Evolutionary conservation across 2,888 invertebrate species (phyloP).

Genomic region (Eueremaeus valkanovi): DNA sequence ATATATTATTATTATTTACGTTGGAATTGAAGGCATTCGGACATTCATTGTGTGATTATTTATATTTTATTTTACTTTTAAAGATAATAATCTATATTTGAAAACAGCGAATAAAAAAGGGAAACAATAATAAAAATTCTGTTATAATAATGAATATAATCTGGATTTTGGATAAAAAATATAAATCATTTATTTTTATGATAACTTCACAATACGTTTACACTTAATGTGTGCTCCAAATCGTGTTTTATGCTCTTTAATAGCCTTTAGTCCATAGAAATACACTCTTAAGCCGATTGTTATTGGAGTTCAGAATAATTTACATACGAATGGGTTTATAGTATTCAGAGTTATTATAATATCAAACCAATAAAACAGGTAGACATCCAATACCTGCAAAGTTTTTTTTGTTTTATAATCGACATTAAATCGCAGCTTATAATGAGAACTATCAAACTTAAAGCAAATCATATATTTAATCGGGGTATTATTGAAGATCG

Average conservation of each 20-base stretch:
- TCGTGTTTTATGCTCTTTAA: constrained; percentile 22
- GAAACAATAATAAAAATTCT: not conserved
- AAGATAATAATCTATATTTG: not conserved
- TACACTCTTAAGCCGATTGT: too few species aligned
- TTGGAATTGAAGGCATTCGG: not conserved
- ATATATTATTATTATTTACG: not conserved
- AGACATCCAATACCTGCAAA: too few species aligned
- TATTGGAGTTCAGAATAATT: too few species aligned
- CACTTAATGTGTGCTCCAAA: constrained; percentile 30
- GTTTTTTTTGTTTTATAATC: too few species aligned
- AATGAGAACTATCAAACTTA: too few species aligned
- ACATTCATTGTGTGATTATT: not conserved
- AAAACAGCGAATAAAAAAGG: not conserved
- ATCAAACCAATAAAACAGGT: too few species aligned
- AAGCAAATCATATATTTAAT: too few species aligned
- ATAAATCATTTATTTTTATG: not conserved
- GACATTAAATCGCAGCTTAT: too few species aligned
- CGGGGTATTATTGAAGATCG: too few species aligned
- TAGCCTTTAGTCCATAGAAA: too few species aligned
- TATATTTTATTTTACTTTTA: not conserved
- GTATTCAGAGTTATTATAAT: too few species aligned
- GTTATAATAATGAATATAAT: not conserved
- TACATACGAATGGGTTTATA: too few species aligned
- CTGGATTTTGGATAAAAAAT: not conserved
- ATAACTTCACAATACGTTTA: constrained; percentile 5